Conservation (phyloP, 2,113 vertebrate species). For the Actinemys pallida region DNA sequence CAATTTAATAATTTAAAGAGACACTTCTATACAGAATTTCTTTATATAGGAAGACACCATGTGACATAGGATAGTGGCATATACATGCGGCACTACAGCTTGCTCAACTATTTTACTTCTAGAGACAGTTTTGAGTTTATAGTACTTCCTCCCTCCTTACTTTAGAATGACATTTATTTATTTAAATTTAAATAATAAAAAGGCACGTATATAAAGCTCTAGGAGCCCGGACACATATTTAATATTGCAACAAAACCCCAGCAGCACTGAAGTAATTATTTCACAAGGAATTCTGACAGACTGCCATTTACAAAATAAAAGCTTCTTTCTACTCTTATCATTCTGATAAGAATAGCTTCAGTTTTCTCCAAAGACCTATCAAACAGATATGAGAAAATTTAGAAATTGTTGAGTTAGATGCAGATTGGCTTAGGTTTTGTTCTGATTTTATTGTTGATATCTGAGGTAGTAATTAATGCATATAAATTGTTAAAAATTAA, state of each 20-base stretch:
- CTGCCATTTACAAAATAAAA: background rate
- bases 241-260: background rate
- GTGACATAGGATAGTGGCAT: background rate
- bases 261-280: background rate
- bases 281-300: background rate
- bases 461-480: background rate
- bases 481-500: background rate
- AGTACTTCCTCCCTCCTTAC: background rate
- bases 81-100: rapidly evolving
- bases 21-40: background rate
- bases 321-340: background rate
- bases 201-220: background rate
- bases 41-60: background rate
- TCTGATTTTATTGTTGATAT: background rate
- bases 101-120: background rate
- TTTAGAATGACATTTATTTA: background rate
- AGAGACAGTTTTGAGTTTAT: background rate
- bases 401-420: background rate
- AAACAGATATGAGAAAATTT: background rate
- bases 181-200: background rate
- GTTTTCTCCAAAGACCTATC: background rate
- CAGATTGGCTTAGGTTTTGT: background rate
- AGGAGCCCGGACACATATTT: background rate
- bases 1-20: background rate
- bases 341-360: background rate